Conservation (phyloP, 2,888 invertebrate genomes). For the Mythimna albipuncta region DNA sequence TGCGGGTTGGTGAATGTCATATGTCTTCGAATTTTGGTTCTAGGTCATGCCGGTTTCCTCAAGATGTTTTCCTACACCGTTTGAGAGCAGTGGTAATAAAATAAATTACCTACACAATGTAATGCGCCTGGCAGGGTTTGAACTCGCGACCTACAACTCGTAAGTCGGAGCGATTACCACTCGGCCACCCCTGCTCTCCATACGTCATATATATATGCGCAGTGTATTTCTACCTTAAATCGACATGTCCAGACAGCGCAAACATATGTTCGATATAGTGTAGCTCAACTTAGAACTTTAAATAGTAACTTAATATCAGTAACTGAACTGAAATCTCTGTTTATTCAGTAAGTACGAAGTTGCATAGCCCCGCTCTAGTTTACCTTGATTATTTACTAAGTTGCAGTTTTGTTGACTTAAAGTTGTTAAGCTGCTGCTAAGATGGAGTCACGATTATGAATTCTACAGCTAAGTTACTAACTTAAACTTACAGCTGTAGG, state of each 20-base stretch:
- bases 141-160: too few species aligned
- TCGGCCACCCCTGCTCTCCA: too few species aligned
- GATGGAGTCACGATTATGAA: constrained; percentile 32
- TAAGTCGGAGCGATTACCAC: too few species aligned
- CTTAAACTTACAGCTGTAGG: constrained; percentile 11
- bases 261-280: not conserved
- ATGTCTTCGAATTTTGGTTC: too few species aligned
- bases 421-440: constrained; percentile 35
- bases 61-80: too few species aligned
- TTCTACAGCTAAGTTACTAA: constrained; percentile 30
- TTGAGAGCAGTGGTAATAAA: too few species aligned
- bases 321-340: constrained; percentile 15
- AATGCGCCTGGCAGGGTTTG: too few species aligned
- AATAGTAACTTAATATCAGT: not conserved
- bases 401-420: constrained; percentile 40
- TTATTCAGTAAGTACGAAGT: constrained; percentile 14
- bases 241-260: not conserved
- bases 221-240: too few species aligned
- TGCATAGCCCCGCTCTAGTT: constrained; percentile 4
- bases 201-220: too few species aligned
- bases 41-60: too few species aligned
- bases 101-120: too few species aligned
- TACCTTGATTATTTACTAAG: constrained; percentile 46
- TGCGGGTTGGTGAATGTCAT: too few species aligned
- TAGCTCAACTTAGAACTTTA: not conserved